Evolutionary conservation across 2,888 invertebrate species (phyloP).

Genomic region (Caradrina kadenii): DNA sequence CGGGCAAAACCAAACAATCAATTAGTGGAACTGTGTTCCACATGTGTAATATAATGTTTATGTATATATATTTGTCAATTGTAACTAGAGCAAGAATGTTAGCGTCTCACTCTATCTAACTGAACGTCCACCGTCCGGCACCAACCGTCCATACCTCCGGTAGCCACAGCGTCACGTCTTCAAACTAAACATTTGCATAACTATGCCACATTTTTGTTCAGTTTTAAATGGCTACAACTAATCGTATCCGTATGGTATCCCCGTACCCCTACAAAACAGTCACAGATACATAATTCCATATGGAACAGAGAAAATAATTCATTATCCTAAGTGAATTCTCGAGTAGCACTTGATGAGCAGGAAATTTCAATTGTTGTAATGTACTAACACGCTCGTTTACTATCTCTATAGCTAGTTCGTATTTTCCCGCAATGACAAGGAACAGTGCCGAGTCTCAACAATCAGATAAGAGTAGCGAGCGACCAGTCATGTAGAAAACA

Average conservation of each 20-base stretch:
- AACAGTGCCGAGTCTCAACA: not conserved
- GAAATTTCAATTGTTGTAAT: not conserved
- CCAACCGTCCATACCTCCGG: too few relatives aligned
- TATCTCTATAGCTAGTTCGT: not conserved
- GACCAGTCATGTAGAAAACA: not conserved
- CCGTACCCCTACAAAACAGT: too few relatives aligned
- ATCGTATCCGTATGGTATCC: too few relatives aligned
- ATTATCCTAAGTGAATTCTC: not conserved
- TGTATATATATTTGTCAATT: not conserved
- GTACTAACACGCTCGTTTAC: not conserved
- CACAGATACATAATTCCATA: not conserved
- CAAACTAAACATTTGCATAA: too few relatives aligned
- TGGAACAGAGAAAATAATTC: not conserved
- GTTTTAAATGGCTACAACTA: not conserved
- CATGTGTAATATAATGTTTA: not conserved
- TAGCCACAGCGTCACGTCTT: too few relatives aligned
- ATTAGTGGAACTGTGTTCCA: not conserved
- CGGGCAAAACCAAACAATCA: conserved; percentile 5
- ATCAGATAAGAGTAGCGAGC: not conserved
- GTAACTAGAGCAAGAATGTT: not conserved
- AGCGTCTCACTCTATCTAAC: too few relatives aligned
- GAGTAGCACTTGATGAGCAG: conserved; percentile 5
- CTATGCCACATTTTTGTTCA: not conserved
- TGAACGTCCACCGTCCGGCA: too few relatives aligned
- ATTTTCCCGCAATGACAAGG: conserved; percentile 2